Percentiles rank a stretch among this genome's conserved stretches.
phyloP scores from a whole-genome alignment of 2,113 vertebrate genomes.

The Cynocephalus volans region DNA sequence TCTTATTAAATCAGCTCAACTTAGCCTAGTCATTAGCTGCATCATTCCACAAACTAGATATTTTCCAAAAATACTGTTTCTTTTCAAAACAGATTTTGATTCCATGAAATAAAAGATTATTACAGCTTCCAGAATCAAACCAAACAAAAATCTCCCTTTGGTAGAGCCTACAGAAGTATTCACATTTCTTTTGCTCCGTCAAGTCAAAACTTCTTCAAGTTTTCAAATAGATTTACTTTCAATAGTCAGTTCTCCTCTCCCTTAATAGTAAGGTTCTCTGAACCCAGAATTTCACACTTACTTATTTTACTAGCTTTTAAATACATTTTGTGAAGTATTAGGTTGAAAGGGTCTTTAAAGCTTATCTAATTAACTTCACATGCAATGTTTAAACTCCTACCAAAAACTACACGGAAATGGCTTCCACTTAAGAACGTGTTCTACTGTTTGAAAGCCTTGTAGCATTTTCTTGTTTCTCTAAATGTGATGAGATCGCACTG shows the following conservation, averaged over 20 bases:
- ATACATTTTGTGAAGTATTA: neutral
- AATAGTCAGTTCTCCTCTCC: neutral
- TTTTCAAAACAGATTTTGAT: slow-evolving; percentile 35
- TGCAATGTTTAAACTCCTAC: slow-evolving; percentile 18
- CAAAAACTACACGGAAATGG: neutral
- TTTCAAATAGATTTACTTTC: slow-evolving; percentile 51
- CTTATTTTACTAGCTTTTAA: slow-evolving; percentile 52
- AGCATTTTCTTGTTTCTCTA: slow-evolving; percentile 21
- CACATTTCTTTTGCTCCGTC: neutral
- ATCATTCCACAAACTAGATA: slow-evolving; percentile 4
- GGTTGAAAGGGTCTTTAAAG: neutral
- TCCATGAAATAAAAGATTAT: slow-evolving; percentile 32
- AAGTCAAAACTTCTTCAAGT: slow-evolving; percentile 33
- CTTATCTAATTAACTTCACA: neutral
- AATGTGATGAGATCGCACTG: neutral
- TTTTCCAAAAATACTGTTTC: neutral
- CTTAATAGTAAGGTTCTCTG: neutral
- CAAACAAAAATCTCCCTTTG: slow-evolving; percentile 35
- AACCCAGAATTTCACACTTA: slow-evolving; percentile 17
- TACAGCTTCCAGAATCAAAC: slow-evolving; percentile 29
- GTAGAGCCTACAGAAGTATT: neutral
- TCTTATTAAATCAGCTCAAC: neutral
- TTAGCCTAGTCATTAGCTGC: neutral
- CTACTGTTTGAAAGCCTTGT: neutral
- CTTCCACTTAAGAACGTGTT: slow-evolving; percentile 23